Base-by-base conservation (phyloP, 2,888 invertebrate species). In the Blera fallax region DNA sequence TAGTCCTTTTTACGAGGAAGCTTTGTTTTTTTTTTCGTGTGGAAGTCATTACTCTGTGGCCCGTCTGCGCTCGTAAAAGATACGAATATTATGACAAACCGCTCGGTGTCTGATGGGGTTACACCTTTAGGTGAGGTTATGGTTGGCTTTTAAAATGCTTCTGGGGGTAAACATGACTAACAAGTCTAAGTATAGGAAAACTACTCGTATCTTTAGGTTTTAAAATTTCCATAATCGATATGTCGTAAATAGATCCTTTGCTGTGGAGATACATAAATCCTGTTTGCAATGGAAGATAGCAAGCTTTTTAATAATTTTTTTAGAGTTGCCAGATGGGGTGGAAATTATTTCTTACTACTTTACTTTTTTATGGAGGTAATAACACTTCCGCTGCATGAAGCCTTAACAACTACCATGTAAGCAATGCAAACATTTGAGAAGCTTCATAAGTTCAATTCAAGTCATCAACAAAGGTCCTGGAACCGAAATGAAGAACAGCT, bases 61-160 rank as follows among this genome's bases (percentile, higher is more conserved):
- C 27, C n/a, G 60, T 72, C 72, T 79, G 52, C 40, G 14, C n/a
- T 43, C 43, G 52, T 78, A 70, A 80, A 72, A 65, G 56, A 79
- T 73, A n/a, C n/a, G n/a, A n/a, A n/a, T n/a, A 80, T 67, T 80
- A 80, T 80, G 80, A 74, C 60, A 80, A 65, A 74, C 74, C 56
- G 43, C 67, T 74, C 50, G 27, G 34, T 34, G 32, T 65, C 29
- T 3, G 18, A 10, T 72, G 45, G 16, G 14, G 56, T 65, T 58
- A 50, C 79, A 60, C 65, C 50, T 65, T 52, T 6, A 65, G 62
- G 37, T 73, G 65, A 43, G 50, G 56, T 37, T 65, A 73, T 11
- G 21, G 29, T 79, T 48, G 29, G 56, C 24, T 62, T 76, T 67
- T 14, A 4, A 37, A 54, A 45, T 64, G 64, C 34, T 56, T 45